Evolutionary conservation across 1,140 invertebrate genomes (phyloP).

Genomic region (Saccostrea glomerata): DNA sequence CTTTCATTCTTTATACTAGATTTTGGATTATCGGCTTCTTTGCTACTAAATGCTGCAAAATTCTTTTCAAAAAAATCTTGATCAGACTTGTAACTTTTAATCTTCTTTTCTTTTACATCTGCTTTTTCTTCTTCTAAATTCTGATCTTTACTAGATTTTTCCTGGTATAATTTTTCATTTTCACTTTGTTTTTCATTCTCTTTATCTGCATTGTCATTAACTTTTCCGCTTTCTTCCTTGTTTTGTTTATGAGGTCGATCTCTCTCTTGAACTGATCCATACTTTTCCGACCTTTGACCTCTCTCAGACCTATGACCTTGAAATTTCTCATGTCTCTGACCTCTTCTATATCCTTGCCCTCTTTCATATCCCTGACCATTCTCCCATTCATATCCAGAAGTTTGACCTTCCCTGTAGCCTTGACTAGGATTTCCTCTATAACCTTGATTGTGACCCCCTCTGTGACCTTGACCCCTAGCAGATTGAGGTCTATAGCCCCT

Average conservation of each 20-base stretch:
- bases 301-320: neutral
- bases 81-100: neutral
- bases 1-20: neutral
- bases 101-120: neutral
- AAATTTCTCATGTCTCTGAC: neutral
- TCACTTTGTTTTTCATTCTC: neutral
- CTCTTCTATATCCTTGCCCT: neutral
- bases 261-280: slow-evolving; percentile 9
- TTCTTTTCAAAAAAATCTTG: slow-evolving; percentile 23
- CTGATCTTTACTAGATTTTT: neutral
- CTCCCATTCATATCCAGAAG: slow-evolving; percentile 6
- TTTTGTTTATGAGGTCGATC: neutral
- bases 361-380: slow-evolving; percentile 37
- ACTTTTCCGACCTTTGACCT: neutral
- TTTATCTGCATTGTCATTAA: neutral
- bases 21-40: neutral
- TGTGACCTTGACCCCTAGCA: neutral
- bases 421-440: slow-evolving; percentile 17
- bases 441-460: slow-evolving; percentile 6
- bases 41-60: neutral
- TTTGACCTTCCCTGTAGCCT: neutral
- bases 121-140: neutral
- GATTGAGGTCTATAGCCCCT: neutral
- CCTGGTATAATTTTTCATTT: neutral
- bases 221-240: neutral